Evolutionary conservation across 1,140 invertebrate species (phyloP).

Genomic region (Calliphora vicina): DNA sequence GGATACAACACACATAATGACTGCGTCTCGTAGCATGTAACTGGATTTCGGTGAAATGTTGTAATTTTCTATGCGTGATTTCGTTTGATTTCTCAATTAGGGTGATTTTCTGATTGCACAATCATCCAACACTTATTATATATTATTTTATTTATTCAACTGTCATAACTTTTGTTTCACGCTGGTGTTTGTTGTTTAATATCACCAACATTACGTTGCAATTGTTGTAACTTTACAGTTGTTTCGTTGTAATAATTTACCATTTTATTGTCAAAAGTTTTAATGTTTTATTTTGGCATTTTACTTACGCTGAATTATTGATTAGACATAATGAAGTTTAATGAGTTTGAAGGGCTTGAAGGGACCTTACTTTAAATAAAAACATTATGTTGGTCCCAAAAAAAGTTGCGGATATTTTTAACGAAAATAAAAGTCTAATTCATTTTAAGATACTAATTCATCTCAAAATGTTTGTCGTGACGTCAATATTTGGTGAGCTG

Average conservation of each 20-base stretch:
- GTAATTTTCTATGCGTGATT: neutral
- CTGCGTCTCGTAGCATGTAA: neutral
- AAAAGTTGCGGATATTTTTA: no score
- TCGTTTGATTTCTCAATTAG: conserved; percentile 30
- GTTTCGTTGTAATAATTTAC: neutral
- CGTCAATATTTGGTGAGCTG: no score
- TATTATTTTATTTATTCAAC: neutral
- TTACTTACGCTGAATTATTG: neutral
- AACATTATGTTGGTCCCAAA: no score
- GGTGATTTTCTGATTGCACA: conserved; percentile 25
- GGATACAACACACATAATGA: neutral
- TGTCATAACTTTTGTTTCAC: conserved; percentile 30
- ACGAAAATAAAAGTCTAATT: no score
- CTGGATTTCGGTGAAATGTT: no score
- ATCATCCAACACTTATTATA: neutral
- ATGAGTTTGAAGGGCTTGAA: neutral
- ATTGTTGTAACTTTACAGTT: neutral
- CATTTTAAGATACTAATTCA: no score
- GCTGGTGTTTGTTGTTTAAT: neutral
- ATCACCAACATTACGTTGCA: neutral
- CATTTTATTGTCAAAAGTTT: neutral
- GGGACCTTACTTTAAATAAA: neutral
- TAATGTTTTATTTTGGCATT: neutral
- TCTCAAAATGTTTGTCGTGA: no score
- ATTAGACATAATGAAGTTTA: neutral